A percentile compares a stretch with the other conserved stretches of the same genome.
phyloP scores from a whole-genome alignment of 2,797 vertebrate species.

The Helicolenus hilgendorfi region DNA sequence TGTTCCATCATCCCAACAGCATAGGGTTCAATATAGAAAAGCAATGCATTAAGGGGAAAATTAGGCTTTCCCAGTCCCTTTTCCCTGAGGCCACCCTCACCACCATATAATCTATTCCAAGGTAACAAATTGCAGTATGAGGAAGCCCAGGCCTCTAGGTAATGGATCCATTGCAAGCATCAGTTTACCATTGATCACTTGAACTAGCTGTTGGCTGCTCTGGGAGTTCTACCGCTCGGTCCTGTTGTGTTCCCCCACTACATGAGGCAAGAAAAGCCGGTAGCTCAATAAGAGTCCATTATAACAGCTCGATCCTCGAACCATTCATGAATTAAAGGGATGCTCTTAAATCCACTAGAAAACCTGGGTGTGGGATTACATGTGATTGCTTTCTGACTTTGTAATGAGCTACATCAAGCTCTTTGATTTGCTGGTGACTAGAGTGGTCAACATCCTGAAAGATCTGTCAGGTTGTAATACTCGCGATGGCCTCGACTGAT shows the following conservation, averaged over 20 bases:
- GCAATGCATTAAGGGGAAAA: slow-evolving; percentile 59
- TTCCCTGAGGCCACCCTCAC: slow-evolving; percentile 42
- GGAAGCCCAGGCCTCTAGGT: slow-evolving; percentile 34
- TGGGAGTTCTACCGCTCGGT: slow-evolving; percentile 18
- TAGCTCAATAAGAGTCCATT: slow-evolving; percentile 15
- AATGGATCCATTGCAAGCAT: slow-evolving; percentile 64
- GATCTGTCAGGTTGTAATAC: not conserved
- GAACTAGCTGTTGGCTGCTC: slow-evolving; percentile 31
- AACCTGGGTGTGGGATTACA: not conserved
- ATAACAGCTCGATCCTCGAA: not conserved
- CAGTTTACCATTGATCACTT: slow-evolving; percentile 71
- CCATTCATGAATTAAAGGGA: not conserved
- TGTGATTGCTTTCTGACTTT: not conserved
- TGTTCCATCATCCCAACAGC: slow-evolving; percentile 27
- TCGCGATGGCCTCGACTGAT: not conserved
- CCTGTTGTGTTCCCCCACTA: not conserved
- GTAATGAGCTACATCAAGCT: not conserved
- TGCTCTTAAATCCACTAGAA: not conserved
- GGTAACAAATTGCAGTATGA: slow-evolving; percentile 57
- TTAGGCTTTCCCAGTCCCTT: slow-evolving; percentile 40
- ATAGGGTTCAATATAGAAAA: slow-evolving; percentile 50
- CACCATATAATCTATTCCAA: slow-evolving; percentile 50
- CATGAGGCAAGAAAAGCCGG: not conserved
- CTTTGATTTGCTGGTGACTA: not conserved
- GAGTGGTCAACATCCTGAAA: not conserved